Base-by-base conservation (phyloP, 2,797 vertebrate genomes). In the Urosaurus nigricauda region DNA sequence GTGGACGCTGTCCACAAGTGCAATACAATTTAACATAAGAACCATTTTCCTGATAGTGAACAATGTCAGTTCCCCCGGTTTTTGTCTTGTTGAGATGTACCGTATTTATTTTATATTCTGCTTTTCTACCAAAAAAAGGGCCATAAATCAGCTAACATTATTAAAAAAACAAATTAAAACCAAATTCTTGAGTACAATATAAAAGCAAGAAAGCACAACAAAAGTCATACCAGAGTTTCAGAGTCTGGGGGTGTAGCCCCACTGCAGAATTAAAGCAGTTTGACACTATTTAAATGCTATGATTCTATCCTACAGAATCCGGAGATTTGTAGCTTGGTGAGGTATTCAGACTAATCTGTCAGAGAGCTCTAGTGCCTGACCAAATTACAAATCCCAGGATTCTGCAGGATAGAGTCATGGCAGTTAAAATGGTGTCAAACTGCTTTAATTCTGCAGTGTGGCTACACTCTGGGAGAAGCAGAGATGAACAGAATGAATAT, bases 81-180 rank as follows among this genome's bases (percentile, higher is more conserved):
- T 73, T 60, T 82, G 92, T 78, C 58, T 90, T 89, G 77, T 19
- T 79, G 84, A 91, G 71, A 35, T 79, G 77, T 71, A 70, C n/a
- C n/a, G 3, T 13, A 71, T 71, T 71, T 35, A 17, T 35, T 71
- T 71, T 35, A 35, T 35, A 71, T 32, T 71, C n/a, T 35, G n/a
- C n/a, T 32, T 13, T 71, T 71, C 70, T 71, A 13, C n/a, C 70
- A 71, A 35, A 71, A 71, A 71, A 68, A 21, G 58, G 29, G 3
- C 70, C 13, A 16, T 71, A 4, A 71, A 14, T n/a, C n/a, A 71
- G 17, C 70, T 71, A 16, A 35, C 70, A 35, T 35, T 35, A 71
- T 35, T 71, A n/a, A 71, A n/a, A 71, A 35, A 71, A n/a, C 70
- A 71, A 71, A 71, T 70, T 13, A n/a, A 32, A 70, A 70, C 11